These are phyloP conservation scores for Hirtodrosophila trivittata DNA, from an alignment of 2,888 invertebrate genomes.

Conservation along the genomic window DNA sequence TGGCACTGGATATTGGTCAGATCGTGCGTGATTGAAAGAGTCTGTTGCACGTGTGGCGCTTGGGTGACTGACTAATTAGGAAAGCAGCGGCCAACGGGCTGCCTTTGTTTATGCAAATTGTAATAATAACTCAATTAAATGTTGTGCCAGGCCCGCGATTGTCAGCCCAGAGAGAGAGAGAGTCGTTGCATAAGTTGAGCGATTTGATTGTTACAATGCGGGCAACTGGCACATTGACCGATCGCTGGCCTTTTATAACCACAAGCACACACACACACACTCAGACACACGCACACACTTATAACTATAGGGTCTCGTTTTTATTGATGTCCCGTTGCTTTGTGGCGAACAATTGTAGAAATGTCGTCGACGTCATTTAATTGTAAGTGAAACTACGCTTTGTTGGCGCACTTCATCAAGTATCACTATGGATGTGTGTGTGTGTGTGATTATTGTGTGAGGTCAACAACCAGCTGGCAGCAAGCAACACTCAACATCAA, in stretches of 20 bases:
- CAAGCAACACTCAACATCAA: slow-evolving; percentile 67
- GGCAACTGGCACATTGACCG: slow-evolving; percentile 80
- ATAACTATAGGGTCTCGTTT: slow-evolving; percentile 61
- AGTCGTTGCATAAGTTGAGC: slow-evolving; percentile 53
- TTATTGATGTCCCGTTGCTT: slow-evolving; percentile 78
- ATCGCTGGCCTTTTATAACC: slow-evolving; percentile 57
- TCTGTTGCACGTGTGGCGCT: slow-evolving; percentile 62
- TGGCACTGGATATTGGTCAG: no score
- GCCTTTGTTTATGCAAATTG: slow-evolving; percentile 72
- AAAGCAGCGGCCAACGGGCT: slow-evolving; percentile 22
- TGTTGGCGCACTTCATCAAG: slow-evolving; percentile 55
- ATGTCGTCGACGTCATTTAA: slow-evolving; percentile 77
- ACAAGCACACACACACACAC: slow-evolving; percentile 23
- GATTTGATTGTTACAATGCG: slow-evolving; percentile 69
- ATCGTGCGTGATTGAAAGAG: slow-evolving; percentile 2
- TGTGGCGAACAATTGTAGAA: slow-evolving; percentile 72
- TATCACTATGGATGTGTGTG: slow-evolving; percentile 1
- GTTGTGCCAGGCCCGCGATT: slow-evolving; percentile 32
- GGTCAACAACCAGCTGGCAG: slow-evolving; percentile 66
- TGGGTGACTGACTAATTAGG: slow-evolving; percentile 66
- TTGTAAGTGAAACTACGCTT: slow-evolving; percentile 78
- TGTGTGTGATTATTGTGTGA: slow-evolving; percentile 49
- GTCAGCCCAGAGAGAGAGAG: background rate
- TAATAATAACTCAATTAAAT: slow-evolving; percentile 75
- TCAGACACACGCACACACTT: slow-evolving; percentile 10